Evolutionary conservation across 2,888 invertebrate genomes (phyloP).

Genomic region (Sussaba pulchella): DNA sequence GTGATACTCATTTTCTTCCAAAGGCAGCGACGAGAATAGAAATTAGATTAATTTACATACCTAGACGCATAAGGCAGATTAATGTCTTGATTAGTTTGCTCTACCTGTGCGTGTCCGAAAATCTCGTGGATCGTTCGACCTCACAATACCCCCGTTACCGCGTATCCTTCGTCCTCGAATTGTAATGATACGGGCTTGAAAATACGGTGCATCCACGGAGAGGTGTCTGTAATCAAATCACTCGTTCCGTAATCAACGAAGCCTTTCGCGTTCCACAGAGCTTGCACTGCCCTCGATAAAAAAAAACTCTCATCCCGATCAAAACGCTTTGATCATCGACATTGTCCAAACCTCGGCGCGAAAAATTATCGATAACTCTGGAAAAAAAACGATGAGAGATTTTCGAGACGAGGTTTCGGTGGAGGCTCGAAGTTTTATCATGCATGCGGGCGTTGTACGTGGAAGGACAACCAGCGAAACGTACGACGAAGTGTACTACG

Average conservation of each 20-base stretch:
- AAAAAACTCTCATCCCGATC: conserved; percentile 39
- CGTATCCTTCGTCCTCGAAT: no score
- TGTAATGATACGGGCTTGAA: no score
- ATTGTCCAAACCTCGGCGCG: conserved; percentile 46
- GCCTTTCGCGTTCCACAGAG: conserved; percentile 20
- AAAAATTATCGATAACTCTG: conserved; percentile 43
- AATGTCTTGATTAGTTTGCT: conserved; percentile 81
- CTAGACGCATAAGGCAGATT: conserved; percentile 77
- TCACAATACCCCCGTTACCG: background rate
- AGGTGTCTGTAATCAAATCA: no score
- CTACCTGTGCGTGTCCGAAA: conserved; percentile 54
- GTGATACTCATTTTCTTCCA: conserved; percentile 74
- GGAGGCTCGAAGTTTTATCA: no score
- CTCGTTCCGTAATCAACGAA: background rate
- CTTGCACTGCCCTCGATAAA: conserved; percentile 31
- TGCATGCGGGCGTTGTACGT: background rate
- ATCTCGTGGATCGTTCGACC: background rate
- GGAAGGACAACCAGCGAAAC: conserved; percentile 13
- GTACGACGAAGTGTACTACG: background rate
- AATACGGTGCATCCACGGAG: no score
- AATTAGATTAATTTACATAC: conserved; percentile 80
- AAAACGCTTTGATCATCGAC: conserved; percentile 47
- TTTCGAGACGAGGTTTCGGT: background rate
- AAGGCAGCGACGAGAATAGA: conserved; percentile 77
- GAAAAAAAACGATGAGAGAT: conserved; percentile 2